Conservation (phyloP, 2,113 vertebrate genomes). For the Promerops cafer region DNA sequence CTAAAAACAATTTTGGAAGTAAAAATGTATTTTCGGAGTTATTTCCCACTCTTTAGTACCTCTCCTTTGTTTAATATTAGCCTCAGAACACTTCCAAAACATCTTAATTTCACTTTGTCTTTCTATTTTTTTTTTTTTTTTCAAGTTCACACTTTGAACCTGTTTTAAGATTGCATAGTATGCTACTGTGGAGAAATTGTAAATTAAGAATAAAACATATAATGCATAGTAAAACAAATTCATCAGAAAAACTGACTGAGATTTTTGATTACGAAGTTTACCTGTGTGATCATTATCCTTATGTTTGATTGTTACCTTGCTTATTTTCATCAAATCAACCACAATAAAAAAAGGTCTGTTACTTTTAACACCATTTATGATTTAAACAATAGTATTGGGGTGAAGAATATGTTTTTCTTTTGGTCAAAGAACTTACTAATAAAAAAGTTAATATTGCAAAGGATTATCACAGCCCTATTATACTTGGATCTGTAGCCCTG, state of each 20-base stretch:
- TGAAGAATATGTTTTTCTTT: background rate
- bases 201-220: background rate
- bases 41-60: background rate
- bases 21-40: background rate
- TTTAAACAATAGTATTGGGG: background rate
- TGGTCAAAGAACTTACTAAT: background rate
- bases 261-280: background rate
- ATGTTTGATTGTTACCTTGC: rapidly evolving
- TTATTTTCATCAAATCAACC: background rate
- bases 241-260: background rate
- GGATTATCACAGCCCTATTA: background rate
- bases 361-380: background rate
- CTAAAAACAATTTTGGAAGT: background rate
- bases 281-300: background rate
- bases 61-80: background rate
- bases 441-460: background rate
- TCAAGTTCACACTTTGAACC: background rate
- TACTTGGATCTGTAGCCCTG: background rate
- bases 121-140: background rate
- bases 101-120: background rate
- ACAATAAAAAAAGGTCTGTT: background rate
- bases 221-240: background rate
- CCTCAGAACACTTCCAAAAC: background rate
- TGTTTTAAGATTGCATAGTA: background rate
- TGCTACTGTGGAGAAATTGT: background rate